These are phyloP conservation scores for Congeria kusceri DNA, from an alignment of 2,888 invertebrate genomes.

Conservation along the genomic window DNA sequence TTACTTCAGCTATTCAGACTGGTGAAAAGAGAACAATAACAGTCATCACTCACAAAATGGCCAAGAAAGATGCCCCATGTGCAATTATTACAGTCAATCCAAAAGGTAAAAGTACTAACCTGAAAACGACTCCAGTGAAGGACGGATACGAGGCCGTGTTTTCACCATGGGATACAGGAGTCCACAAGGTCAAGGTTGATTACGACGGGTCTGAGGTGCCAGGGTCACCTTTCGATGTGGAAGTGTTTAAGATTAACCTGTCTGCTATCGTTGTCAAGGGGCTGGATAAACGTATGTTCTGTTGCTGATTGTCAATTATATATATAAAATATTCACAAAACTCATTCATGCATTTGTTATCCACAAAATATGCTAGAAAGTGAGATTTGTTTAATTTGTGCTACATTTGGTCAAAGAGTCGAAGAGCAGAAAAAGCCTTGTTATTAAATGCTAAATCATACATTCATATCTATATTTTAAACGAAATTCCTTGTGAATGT, in stretches of 20 bases:
- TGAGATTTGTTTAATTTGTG: too few species aligned
- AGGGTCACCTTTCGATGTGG: conserved; percentile 82
- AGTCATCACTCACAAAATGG: conserved; percentile 58
- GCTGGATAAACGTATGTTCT: conserved; percentile 93
- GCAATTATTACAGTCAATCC: conserved; percentile 78
- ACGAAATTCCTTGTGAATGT: neutral
- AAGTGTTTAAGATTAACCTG: conserved; percentile 88
- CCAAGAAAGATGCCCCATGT: conserved; percentile 63
- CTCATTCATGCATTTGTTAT: too few species aligned
- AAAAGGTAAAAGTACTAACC: conserved; percentile 88
- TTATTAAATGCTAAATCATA: too few species aligned
- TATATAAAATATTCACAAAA: neutral
- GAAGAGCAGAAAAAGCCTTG: too few species aligned
- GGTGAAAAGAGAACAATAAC: conserved; percentile 59
- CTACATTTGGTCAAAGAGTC: too few species aligned
- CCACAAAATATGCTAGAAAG: too few species aligned
- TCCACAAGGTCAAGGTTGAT: conserved; percentile 84
- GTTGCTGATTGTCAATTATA: neutral
- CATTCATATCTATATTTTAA: neutral
- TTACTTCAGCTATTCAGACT: conserved; percentile 46
- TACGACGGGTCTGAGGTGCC: conserved; percentile 83
- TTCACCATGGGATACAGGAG: conserved; percentile 84
- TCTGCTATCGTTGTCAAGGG: conserved; percentile 94
- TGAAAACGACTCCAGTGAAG: conserved; percentile 92
- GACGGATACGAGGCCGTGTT: conserved; percentile 88